Evolutionary conservation across 2,797 vertebrate species (phyloP).

Genomic region (Premnoplex brunnescens): DNA sequence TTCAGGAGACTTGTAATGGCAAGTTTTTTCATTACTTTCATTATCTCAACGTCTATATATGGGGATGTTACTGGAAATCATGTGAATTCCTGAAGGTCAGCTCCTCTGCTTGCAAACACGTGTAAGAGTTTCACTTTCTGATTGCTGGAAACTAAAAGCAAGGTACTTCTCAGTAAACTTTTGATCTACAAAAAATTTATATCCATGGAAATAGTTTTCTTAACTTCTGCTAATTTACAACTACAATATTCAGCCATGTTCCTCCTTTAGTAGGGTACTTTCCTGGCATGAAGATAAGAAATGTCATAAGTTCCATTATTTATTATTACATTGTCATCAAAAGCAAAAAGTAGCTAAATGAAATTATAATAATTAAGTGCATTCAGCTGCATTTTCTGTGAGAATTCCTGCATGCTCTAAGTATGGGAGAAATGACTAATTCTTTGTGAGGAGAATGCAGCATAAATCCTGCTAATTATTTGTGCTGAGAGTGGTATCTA

Average conservation of each 20-base stretch:
- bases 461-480: conserved; percentile 23
- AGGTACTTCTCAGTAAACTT: neutral
- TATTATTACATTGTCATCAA: neutral
- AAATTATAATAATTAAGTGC: neutral
- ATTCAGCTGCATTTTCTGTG: neutral
- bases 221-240: neutral
- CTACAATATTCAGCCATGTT: neutral
- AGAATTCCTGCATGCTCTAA: neutral
- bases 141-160: neutral
- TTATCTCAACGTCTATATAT: neutral
- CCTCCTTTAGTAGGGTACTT: neutral
- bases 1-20: neutral
- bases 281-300: neutral
- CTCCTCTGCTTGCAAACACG: neutral
- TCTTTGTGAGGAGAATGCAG: neutral
- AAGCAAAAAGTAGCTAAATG: neutral
- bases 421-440: conserved; percentile 12
- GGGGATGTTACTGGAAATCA: conserved; percentile 8
- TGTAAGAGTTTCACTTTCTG: conserved; percentile 21
- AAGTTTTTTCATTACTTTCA: neutral
- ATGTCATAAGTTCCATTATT: neutral
- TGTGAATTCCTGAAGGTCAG: conserved; percentile 1
- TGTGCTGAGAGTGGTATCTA: neutral
- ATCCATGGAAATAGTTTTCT: neutral
- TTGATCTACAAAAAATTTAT: neutral